phyloP scores from a whole-genome alignment of 2,113 vertebrate species.

The Boulengeromyrus knoepffleri region DNA sequence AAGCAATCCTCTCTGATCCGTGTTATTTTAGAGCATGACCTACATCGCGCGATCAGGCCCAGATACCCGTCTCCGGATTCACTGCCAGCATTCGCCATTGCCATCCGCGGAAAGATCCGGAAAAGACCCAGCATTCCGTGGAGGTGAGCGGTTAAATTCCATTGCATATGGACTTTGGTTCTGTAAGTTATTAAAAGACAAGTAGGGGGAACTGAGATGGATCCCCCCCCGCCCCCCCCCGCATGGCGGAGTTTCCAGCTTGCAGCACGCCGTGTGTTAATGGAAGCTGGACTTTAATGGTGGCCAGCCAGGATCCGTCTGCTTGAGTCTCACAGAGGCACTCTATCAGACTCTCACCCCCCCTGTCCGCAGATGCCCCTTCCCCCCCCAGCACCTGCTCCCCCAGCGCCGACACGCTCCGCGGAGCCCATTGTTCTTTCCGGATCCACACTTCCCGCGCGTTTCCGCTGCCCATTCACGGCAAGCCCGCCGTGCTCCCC shows the following conservation, averaged over 20 bases:
- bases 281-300: background rate
- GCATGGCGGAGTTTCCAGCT: background rate
- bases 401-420: background rate
- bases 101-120: background rate
- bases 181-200: background rate
- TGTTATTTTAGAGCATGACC: slow-evolving; percentile 22
- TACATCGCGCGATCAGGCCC: slow-evolving; percentile 16
- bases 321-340: background rate
- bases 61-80: background rate
- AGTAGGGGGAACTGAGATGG: background rate
- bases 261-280: background rate
- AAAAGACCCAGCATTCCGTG: background rate
- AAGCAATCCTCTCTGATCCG: slow-evolving; percentile 2
- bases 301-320: background rate
- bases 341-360: background rate
- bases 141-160: background rate
- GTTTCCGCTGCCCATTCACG: slow-evolving; percentile 3
- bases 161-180: background rate
- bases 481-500: background rate
- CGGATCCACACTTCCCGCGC: background rate
- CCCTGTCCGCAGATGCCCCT: background rate
- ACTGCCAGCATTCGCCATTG: background rate
- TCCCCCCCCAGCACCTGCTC: slow-evolving; percentile 31
- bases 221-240: no score
- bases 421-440: slow-evolving; percentile 13